Conservation (phyloP, 2,888 invertebrate species). For the Heliconius cydno region DNA sequence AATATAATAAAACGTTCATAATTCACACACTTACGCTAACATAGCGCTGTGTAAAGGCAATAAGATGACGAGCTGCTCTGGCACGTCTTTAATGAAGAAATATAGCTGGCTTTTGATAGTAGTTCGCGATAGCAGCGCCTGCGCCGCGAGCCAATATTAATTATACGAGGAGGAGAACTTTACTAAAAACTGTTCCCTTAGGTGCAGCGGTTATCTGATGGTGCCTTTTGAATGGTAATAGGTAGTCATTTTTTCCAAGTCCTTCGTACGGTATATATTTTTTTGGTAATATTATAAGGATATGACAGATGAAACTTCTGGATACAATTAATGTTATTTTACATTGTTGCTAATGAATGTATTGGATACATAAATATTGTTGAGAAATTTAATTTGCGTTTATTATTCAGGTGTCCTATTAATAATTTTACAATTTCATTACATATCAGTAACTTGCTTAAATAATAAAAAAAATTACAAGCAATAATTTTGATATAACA, state of each 20-base stretch:
- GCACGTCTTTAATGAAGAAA: slow-evolving; percentile 80
- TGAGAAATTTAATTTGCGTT: too few species aligned
- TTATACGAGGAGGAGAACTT: slow-evolving; percentile 55
- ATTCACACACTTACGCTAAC: slow-evolving; percentile 50
- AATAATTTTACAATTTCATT: too few species aligned
- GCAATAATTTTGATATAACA: too few species aligned
- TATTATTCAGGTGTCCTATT: too few species aligned
- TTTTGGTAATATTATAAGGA: slow-evolving; percentile 6
- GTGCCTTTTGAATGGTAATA: slow-evolving; percentile 38
- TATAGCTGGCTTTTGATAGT: slow-evolving; percentile 76
- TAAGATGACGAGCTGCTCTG: slow-evolving; percentile 62
- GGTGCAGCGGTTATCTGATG: slow-evolving; percentile 48
- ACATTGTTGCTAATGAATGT: background rate
- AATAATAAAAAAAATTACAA: too few species aligned
- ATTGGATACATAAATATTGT: background rate
- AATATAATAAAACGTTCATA: slow-evolving; percentile 49
- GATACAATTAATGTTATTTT: background rate
- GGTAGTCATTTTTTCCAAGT: slow-evolving; percentile 48
- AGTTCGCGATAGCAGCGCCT: slow-evolving; percentile 64
- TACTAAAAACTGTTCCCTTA: slow-evolving; percentile 47
- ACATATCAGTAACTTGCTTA: too few species aligned
- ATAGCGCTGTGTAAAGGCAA: slow-evolving; percentile 58
- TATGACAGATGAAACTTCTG: background rate
- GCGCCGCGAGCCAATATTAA: slow-evolving; percentile 65
- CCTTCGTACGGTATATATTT: slow-evolving; percentile 8